phyloP scores from a whole-genome alignment of 2,888 invertebrate species.

The Galeopsomyia nigrocyanea region DNA sequence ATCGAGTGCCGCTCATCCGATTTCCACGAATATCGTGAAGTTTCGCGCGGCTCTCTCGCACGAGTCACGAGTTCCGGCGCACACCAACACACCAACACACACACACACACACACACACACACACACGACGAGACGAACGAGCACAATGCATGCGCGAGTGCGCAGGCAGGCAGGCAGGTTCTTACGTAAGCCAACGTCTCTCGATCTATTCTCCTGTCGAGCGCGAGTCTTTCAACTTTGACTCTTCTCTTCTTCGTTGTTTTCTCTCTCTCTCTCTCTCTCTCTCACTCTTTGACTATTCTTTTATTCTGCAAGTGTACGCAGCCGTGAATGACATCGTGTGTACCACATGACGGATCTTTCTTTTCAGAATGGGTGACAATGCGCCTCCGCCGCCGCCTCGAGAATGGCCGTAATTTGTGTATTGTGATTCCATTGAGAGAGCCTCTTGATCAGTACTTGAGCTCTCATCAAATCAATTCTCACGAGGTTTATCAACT shows the following conservation, averaged over 20 bases:
- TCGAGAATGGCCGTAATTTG: conserved; percentile 31
- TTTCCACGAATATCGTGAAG: conserved; percentile 17
- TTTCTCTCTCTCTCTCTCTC: conserved; percentile 5
- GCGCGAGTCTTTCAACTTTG: conserved; percentile 30
- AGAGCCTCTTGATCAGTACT: no score
- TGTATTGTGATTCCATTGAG: conserved; percentile 10
- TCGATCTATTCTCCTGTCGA: conserved; percentile 36
- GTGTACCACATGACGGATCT: conserved; percentile 14
- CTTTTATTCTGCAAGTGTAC: no score
- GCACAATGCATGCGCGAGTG: no score
- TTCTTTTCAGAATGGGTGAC: conserved; percentile 11
- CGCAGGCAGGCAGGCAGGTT: not conserved
- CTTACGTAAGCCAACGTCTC: conserved; percentile 38
- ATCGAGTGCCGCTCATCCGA: conserved; percentile 3
- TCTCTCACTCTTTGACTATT: no score
- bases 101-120: not conserved
- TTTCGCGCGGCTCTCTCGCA: not conserved
- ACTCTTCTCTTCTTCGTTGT: conserved; percentile 19
- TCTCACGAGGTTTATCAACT: no score
- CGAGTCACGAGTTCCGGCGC: conserved; percentile 32
- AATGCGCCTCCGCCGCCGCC: no score
- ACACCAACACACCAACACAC: not conserved
- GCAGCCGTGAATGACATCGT: no score
- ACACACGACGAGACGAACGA: not conserved
- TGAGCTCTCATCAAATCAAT: no score